Conservation (phyloP, 2,113 vertebrate genomes). For the Neodontobutis hainanensis region DNA sequence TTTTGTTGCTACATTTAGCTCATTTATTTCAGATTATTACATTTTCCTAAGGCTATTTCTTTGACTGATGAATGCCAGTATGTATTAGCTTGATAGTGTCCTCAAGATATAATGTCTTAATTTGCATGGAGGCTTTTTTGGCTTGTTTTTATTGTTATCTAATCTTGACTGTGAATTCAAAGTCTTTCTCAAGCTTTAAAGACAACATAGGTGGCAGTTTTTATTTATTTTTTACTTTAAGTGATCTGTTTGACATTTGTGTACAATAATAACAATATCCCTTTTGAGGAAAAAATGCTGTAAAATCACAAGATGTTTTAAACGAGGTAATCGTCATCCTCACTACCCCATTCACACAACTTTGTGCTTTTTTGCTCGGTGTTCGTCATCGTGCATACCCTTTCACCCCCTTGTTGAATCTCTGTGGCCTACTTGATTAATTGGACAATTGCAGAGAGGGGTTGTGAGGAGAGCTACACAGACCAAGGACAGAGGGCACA, state of each 20-base stretch:
- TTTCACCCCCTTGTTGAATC: constrained; percentile 37
- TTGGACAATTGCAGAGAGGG: constrained; percentile 39
- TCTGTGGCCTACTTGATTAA: constrained; percentile 65
- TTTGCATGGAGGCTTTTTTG: no score
- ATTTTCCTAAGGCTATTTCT: background rate
- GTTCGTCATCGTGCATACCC: constrained; percentile 25
- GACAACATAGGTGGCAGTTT: no score
- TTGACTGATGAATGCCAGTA: background rate
- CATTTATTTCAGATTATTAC: background rate
- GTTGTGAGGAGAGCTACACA: constrained; percentile 31
- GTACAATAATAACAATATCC: no score
- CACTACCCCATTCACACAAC: background rate
- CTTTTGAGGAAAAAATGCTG: no score
- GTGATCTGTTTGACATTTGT: no score
- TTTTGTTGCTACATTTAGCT: background rate
- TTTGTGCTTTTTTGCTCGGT: background rate
- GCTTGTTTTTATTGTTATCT: no score
- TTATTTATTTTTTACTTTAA: no score
- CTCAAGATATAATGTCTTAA: no score
- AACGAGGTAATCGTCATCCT: background rate
- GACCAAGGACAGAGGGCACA: constrained; percentile 34
- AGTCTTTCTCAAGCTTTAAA: no score
- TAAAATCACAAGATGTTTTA: background rate
- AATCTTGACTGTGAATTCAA: no score
- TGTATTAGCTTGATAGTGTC: no score